phyloP scores from a whole-genome alignment of 92 coral and sea anemone species.

The Nematostella vectensis region DNA sequence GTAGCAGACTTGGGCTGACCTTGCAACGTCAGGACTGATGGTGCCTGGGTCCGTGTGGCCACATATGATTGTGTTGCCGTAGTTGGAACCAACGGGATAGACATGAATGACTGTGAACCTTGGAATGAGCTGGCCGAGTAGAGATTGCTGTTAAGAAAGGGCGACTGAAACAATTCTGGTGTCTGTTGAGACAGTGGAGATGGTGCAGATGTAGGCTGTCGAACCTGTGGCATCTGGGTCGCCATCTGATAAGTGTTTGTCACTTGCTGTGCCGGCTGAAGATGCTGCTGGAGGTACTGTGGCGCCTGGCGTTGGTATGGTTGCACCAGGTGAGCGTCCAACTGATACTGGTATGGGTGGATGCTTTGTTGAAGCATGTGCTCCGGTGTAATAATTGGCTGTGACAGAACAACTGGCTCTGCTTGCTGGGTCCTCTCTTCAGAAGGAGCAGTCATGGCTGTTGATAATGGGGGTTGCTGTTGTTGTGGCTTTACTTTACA shows the following conservation, averaged over 20 bases:
- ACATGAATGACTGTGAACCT: constrained; percentile 68
- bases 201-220: constrained; percentile 73
- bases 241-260: constrained; percentile 38
- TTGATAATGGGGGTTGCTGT: constrained; percentile 76
- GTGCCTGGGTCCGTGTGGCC: constrained; percentile 61
- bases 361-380: constrained; percentile 57
- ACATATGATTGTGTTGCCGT: constrained; percentile 75
- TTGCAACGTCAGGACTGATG: constrained; percentile 63
- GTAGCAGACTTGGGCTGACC: constrained; percentile 55
- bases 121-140: constrained; percentile 79
- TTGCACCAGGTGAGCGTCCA: constrained; percentile 47
- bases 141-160: constrained; percentile 47
- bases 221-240: constrained; percentile 37
- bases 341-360: constrained; percentile 47
- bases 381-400: constrained; percentile 50
- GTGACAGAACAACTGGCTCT: constrained; percentile 49
- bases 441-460: constrained; percentile 36
- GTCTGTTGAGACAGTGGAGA: constrained; percentile 85
- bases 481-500: constrained; percentile 97
- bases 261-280: constrained; percentile 61
- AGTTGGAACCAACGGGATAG: constrained; percentile 66
- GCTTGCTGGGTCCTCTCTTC: constrained; percentile 56
- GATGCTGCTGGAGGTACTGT: constrained; percentile 56
- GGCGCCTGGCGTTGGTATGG: constrained; percentile 64
- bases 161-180: constrained; percentile 63